Evolutionary conservation across 2,888 invertebrate species (phyloP).

Genomic region (Ptilodon capucinus): DNA sequence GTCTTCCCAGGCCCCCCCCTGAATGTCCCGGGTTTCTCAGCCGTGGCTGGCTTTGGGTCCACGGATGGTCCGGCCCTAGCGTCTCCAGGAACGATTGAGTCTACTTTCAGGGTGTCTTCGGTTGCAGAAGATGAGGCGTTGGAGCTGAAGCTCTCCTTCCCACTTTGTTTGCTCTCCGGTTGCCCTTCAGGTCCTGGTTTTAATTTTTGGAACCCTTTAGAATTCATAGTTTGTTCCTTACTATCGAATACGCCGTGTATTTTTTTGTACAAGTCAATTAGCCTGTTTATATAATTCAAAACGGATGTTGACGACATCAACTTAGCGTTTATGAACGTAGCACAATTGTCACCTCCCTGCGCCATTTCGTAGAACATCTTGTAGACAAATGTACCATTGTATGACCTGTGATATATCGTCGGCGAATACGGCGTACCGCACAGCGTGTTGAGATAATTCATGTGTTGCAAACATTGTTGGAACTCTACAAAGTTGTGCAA

Average conservation of each 20-base stretch:
- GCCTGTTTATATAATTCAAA: not conserved
- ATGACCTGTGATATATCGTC: slow-evolving; percentile 33
- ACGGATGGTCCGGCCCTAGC: too few species aligned
- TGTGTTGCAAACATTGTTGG: slow-evolving; percentile 38
- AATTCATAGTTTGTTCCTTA: too few species aligned
- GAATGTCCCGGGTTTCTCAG: too few species aligned
- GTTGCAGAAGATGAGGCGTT: too few species aligned
- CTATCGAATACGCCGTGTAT: not conserved
- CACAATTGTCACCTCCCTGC: not conserved
- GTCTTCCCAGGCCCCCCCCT: too few species aligned
- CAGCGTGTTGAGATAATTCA: slow-evolving; percentile 46
- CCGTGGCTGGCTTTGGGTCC: too few species aligned
- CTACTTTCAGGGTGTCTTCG: too few species aligned
- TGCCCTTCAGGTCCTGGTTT: too few species aligned
- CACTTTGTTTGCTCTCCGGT: too few species aligned
- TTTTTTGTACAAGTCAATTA: slow-evolving; percentile 9
- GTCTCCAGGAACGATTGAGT: too few species aligned
- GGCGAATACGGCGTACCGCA: slow-evolving; percentile 38
- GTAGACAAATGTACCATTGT: slow-evolving; percentile 45
- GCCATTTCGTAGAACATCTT: slow-evolving; percentile 25
- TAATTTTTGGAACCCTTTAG: too few species aligned
- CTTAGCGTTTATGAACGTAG: slow-evolving; percentile 6
- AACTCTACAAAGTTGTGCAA: slow-evolving; percentile 37
- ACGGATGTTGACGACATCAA: slow-evolving; percentile 14
- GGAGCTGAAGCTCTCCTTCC: too few species aligned